phyloP scores from a whole-genome alignment of 2,113 vertebrate species.

The Anhinga rufa region DNA sequence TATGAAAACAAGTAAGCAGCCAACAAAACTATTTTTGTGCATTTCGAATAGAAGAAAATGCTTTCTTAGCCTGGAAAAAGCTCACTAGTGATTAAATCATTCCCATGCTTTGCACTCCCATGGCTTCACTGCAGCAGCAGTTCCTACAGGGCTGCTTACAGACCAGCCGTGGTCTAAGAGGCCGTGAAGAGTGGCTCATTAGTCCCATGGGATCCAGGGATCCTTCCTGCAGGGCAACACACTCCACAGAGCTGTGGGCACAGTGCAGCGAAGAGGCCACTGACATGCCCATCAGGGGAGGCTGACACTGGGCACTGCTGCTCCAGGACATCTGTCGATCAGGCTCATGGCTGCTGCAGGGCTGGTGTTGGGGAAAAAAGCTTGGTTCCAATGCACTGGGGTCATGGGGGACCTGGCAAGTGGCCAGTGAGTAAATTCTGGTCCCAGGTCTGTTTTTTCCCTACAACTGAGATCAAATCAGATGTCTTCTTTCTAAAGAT shows the following conservation, averaged over 20 bases:
- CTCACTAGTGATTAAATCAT: neutral
- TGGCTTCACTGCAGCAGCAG: neutral
- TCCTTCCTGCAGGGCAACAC: neutral
- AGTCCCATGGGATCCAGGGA: neutral
- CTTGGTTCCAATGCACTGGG: neutral
- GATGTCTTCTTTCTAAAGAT: neutral
- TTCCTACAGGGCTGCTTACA: neutral
- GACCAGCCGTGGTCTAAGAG: neutral
- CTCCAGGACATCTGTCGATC: neutral
- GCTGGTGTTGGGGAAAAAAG: neutral
- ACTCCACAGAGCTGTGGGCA: neutral
- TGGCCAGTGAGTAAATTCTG: neutral
- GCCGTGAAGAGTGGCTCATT: neutral
- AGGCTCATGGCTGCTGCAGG: neutral
- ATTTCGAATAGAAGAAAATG: neutral
- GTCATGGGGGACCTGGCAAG: neutral
- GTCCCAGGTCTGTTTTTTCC: neutral
- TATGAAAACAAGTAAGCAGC: neutral
- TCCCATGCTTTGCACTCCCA: neutral
- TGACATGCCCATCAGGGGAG: fast-evolving
- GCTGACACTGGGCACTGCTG: neutral
- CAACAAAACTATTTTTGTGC: neutral
- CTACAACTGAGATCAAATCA: neutral
- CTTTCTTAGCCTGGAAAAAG: neutral
- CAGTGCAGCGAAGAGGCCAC: neutral